Evolutionary conservation across 2,113 vertebrate genomes (phyloP), one percentile per base, ranked within the genome.

Genomic region (Oryzias curvinotus): DNA sequence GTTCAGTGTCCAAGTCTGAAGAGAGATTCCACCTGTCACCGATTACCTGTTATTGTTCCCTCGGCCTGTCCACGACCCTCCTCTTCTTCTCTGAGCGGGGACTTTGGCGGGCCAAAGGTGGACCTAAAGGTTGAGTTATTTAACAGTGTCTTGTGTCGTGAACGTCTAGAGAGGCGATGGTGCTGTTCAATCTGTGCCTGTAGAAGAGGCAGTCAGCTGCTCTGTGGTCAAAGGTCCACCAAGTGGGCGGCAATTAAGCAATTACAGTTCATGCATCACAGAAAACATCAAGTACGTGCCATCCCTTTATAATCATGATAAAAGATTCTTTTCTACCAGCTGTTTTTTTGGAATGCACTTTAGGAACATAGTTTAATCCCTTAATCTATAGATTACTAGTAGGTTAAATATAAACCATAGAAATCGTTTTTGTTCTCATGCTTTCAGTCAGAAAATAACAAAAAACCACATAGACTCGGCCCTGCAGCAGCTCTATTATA

Each of bases 61-160:
- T 71, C 50, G 28, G 74, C 60, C 65, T 46, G 36, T 44, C 65
- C 54, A 51, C 65, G 54, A 65, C 62, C 62, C 48, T 17, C 26
- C 23, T 46, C 59, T 21, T 25, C 45, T 53, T 25, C 23, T 15
- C 36, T 19, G 14, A 44, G 65, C 43, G 23, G 87, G 92, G 87
- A 96, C 94, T 95, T 96, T 95, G 93, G 89, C 86, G 84, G 92
- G 80, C 72, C 94, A 94, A 95, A 96, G 95, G 92, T 96, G 90
- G 89, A 87, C 87, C 88, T 98, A 96, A 97, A 95, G 92, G 93
- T 77, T 97, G 80, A 96, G 94, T 89, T 94, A 96, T 98, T 97
- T 94, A 97, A 95, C 94, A 73, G 86, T 25, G 77, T 86, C 82
- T 73, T 47, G 36, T 77, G 72, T 68, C 46, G 65, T 57, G 62